These are phyloP conservation scores for Anas acuta DNA, from an alignment of 2,797 vertebrate species.

Conservation along the genomic window DNA sequence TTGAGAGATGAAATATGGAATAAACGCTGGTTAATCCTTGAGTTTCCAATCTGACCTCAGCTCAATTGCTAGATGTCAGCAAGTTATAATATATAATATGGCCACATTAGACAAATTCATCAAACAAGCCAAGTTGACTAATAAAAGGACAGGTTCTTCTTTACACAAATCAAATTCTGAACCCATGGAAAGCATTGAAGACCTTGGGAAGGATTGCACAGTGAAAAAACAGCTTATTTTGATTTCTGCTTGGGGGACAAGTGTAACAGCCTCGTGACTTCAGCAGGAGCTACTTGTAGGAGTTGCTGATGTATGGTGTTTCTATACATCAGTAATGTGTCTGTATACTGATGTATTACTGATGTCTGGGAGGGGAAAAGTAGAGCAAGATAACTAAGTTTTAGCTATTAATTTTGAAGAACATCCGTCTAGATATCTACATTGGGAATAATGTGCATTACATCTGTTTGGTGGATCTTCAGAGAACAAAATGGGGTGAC, in stretches of 20 bases:
- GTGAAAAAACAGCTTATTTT: background rate
- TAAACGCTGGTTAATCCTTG: constrained; percentile 52
- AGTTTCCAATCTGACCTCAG: constrained; percentile 36
- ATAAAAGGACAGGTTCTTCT: constrained; percentile 37
- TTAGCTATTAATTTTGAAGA: background rate
- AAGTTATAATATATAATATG: constrained; percentile 38
- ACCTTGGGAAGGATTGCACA: constrained; percentile 25
- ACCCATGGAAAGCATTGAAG: background rate
- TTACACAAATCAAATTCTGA: constrained; percentile 57
- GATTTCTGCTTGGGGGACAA: background rate
- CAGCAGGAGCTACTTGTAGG: background rate
- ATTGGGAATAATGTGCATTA: background rate
- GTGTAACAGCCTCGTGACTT: background rate
- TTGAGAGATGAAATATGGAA: constrained; percentile 59
- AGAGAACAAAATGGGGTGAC: background rate
- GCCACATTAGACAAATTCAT: constrained; percentile 27
- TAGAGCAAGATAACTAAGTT: background rate
- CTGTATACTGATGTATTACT: no score
- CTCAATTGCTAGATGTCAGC: background rate
- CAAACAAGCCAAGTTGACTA: constrained; percentile 1
- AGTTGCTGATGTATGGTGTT: background rate
- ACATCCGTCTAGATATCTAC: background rate
- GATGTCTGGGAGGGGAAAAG: background rate
- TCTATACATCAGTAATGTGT: no score
- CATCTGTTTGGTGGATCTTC: background rate